Base-by-base conservation (phyloP, 2,888 invertebrate genomes). In the Tipula vernalis region DNA sequence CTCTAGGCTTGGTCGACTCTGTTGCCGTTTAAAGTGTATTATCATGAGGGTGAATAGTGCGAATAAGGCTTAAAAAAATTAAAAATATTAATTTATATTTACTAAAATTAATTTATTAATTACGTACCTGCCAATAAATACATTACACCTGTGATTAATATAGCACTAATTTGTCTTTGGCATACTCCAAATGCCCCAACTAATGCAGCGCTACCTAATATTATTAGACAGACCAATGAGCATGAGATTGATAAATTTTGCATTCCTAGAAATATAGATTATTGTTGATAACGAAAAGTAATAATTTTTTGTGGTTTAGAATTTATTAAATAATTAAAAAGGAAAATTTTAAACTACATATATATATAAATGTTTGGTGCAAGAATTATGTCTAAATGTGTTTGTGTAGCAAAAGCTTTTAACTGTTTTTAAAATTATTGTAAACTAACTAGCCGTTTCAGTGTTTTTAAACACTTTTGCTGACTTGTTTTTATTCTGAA, bases 171-270 rank as follows among this genome's bases (percentile, higher is more conserved):
- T 92, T 98, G 98, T 90, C 97, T 96, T 91, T 96, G 95, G 90
- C 96, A 95, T 36, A 98, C 94, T 5, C 98, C 98, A 90, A 98
- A 97, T 85, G 96, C 94, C 28, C 98, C 98, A 3, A 98, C 96
- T 87, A 98, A 92, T 4, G 97, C 96, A 0, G 98, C 97, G 89
- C 96, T 95, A 86, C 96, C 96, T 88, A 98, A 91, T 87, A 98
- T 95, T 89, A 98, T 98, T 87, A 98, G 93, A 89, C 97, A 97
- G 5, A 98, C 98, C 89, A 98, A 93, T 85, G 97, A 97, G 91
- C 98, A 98, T 12, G 98, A 98, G 91, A 98, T 98, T 87, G 98
- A 98, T 88, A 98, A 93, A 92, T 98, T 98, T 93, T 98, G 98
- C 97, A 98, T 98, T 90, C 98, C 98, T 98, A 87, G 84, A 44